These are phyloP conservation scores for Pterostichus madidus DNA, from an alignment of 2,888 invertebrate genomes.

Conservation along the genomic window DNA sequence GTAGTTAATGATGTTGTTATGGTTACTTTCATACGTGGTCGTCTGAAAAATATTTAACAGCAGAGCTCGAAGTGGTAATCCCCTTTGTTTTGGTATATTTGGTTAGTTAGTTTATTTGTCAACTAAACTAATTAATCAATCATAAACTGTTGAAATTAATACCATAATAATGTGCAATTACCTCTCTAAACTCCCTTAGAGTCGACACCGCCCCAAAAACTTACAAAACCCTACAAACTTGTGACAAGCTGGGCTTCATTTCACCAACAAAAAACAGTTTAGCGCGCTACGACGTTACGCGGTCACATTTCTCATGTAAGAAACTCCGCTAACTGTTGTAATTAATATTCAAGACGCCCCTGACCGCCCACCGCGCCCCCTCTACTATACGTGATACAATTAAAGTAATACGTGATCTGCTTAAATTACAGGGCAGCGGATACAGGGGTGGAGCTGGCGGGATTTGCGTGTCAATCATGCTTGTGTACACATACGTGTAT, in stretches of 20 bases:
- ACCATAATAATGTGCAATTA: no score
- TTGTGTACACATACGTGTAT: neutral
- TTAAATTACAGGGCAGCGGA: conserved; percentile 62
- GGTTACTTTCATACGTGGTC: no score
- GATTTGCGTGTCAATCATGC: conserved; percentile 40
- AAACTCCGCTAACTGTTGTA: conserved; percentile 70
- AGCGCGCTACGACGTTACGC: conserved; percentile 2
- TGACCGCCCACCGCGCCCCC: conserved; percentile 67
- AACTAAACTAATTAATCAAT: no score
- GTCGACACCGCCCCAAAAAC: neutral
- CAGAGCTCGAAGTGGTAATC: no score
- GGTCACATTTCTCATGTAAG: conserved; percentile 68
- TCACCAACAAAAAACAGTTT: conserved; percentile 1
- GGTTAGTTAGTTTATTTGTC: no score
- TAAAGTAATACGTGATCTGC: conserved; percentile 74
- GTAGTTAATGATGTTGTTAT: no score
- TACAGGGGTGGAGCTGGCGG: neutral
- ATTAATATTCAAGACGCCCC: conserved; percentile 74
- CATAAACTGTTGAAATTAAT: no score
- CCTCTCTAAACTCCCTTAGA: neutral
- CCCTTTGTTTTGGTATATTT: no score
- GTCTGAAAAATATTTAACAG: no score
- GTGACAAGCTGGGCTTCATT: neutral
- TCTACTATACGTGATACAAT: conserved; percentile 73
- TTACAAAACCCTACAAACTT: neutral